Evolutionary conservation across 2,113 vertebrate genomes (phyloP), one percentile per base, ranked within the genome.

Genomic region (Peucedramus taeniatus): DNA sequence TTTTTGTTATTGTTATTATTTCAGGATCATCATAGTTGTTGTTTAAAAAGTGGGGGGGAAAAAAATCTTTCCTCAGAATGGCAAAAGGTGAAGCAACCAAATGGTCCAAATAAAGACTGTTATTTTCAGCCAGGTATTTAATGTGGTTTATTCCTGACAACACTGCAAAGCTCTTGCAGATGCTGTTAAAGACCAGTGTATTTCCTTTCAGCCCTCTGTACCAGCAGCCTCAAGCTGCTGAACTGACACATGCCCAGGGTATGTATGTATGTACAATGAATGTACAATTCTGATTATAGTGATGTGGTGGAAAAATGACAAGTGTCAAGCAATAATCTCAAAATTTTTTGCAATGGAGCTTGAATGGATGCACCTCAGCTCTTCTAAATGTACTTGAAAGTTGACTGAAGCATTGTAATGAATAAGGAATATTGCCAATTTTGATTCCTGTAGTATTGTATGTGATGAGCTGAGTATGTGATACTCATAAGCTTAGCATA

Each of bases 161-260:
- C 3, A 37, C 17, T 45, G 37, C 0, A 0, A 77, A 81, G 45
- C 22, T 64, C 51, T 65, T 0, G 0, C 40, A 60, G 70, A 30
- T 56, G 22, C 37, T 61, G 2, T 39, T 69, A 28, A 45, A 70
- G 47, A 33, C 37, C 40, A 72, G 18, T 2, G 7, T 37, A 53
- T 15, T 75, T 89, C 47, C 31, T 74, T 83, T 75, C 68, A 60
- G 21, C 37, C 30, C 70, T 72, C 57, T 83, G 33, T 82, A 69
- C 33, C 42, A 60, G 23, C 22, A 60, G 15, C 37, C 23, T 45
- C 49, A 45, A 39, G 63, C 54, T 83, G 21, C 57, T 72, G 88
- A 54, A 39, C 42, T 59, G 75, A 18, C 28, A 5, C 1, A 1
- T 42, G 63, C 45, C 53, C 30, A 6, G 31, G 23, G 20, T 21